Evolutionary conservation across 2,888 invertebrate species (phyloP), one percentile per base, ranked within the genome.

Genomic region (Caenorhabditis angaria): DNA sequence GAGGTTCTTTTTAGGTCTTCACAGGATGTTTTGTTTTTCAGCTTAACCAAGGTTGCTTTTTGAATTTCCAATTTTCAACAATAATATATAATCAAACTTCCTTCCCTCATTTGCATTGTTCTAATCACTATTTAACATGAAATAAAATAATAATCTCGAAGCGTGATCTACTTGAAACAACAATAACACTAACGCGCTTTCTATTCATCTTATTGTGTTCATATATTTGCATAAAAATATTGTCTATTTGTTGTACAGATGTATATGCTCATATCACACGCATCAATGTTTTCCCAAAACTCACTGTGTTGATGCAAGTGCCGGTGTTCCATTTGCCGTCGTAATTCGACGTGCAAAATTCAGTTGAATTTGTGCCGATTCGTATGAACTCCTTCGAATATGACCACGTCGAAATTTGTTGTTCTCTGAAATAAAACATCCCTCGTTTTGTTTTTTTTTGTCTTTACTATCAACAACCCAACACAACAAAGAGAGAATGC

Each of bases 341-440:
- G 71, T 76, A 14, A 73, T 67, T 20, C 80, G 51, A 27, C 79
- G 64, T 2, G 79, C 72, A 60, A 78, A 80, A 53, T 79, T 63
- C 51, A 82, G 66, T 50, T 78, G 78, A 47, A 81, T 80, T 35
- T 80, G 76, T 14, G 82, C 79, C 25, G 80, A 78, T 64, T 83
- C 83, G 75, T 83, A 83, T 14, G 82, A 82, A 61, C 77, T 76
- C 53, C 80, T 72, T 35, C 83, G 70, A 25, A 78, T 81, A 65
- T 83, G 83, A 41, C 82, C 81, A 12, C 79, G 71, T 48, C 73
- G 76, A 67, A 82, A 82, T 55, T 62, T 60, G 25, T 60, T 64
- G 12, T 61, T 18, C 3, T 41, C 72, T 72, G 62, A 2, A 72
- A 72, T n/a, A n/a, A n/a, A n/a, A n/a, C n/a, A n/a, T 48, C n/a